These are phyloP conservation scores for Elanus axillaris DNA, from an alignment of 2,113 vertebrate genomes.

Conservation along the genomic window DNA sequence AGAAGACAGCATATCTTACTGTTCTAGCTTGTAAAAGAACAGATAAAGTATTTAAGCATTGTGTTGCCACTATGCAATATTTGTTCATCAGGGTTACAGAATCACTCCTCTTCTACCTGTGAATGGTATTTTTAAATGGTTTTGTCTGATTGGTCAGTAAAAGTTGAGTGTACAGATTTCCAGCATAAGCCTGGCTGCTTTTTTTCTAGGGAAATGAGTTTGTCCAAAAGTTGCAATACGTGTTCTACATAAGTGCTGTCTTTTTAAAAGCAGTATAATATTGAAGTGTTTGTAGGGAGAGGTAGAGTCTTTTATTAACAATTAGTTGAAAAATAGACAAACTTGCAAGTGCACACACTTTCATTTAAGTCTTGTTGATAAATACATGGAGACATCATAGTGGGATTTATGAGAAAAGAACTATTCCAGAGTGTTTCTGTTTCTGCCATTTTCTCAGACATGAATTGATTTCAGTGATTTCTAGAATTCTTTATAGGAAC, in stretches of 20 bases:
- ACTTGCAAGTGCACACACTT: not conserved
- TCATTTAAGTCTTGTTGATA: not conserved
- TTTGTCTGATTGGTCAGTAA: not conserved
- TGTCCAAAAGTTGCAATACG: not conserved
- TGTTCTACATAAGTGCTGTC: not conserved
- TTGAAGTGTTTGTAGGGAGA: not conserved
- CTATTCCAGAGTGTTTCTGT: not conserved
- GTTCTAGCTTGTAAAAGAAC: not conserved
- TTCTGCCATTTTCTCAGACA: not conserved
- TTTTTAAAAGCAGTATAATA: not conserved
- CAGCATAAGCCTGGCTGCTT: not conserved
- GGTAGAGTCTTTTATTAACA: not conserved
- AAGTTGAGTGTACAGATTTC: not conserved
- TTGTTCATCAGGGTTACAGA: not conserved
- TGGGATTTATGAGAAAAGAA: not conserved
- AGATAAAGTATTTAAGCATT: not conserved
- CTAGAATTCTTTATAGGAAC: not conserved
- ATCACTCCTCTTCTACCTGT: not conserved
- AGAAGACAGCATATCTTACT: not conserved
- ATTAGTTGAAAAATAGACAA: not conserved
- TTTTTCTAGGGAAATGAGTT: not conserved
- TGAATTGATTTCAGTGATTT: not conserved
- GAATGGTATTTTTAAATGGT: not conserved
- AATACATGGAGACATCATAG: not conserved
- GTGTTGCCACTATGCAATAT: not conserved